Conservation (phyloP, 1,140 invertebrate genomes). For the Lepidotrigona ventralis region DNA sequence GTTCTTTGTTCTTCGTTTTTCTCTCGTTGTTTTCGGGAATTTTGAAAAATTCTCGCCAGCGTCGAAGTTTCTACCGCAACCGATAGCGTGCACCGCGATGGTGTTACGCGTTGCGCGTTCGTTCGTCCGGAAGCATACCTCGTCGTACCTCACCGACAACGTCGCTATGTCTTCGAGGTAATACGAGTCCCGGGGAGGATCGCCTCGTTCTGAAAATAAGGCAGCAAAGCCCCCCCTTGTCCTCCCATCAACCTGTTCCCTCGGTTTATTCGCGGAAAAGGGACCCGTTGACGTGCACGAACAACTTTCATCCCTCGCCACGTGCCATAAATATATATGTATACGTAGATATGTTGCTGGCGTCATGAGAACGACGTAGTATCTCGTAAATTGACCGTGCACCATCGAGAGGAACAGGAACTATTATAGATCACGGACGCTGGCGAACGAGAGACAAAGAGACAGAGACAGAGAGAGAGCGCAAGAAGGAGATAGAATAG, state of each 20-base stretch:
- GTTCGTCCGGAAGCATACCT: neutral
- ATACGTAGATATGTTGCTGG: constrained; percentile 15
- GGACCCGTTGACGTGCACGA: constrained; percentile 42
- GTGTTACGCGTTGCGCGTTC: neutral
- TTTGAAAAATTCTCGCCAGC: neutral
- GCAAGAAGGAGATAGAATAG: neutral
- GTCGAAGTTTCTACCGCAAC: neutral
- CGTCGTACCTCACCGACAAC: neutral
- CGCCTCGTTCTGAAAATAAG: constrained; percentile 45
- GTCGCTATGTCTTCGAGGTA: neutral
- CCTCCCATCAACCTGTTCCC: neutral
- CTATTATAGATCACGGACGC: constrained; percentile 35
- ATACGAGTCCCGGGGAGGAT: constrained; percentile 9
- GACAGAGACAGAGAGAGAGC: neutral
- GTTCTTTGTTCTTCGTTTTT: neutral
- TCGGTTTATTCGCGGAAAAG: constrained; percentile 51
- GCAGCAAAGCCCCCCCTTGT: too few relatives aligned
- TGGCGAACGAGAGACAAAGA: neutral
- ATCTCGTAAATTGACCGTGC: constrained; percentile 51
- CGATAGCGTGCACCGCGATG: neutral
- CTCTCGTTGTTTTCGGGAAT: neutral
- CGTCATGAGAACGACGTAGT: constrained; percentile 51
- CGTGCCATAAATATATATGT: constrained; percentile 53
- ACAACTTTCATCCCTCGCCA: constrained; percentile 46
- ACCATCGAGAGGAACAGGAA: constrained; percentile 36